phyloP scores from a whole-genome alignment of 2,797 vertebrate genomes.

The Ispidina picta region DNA sequence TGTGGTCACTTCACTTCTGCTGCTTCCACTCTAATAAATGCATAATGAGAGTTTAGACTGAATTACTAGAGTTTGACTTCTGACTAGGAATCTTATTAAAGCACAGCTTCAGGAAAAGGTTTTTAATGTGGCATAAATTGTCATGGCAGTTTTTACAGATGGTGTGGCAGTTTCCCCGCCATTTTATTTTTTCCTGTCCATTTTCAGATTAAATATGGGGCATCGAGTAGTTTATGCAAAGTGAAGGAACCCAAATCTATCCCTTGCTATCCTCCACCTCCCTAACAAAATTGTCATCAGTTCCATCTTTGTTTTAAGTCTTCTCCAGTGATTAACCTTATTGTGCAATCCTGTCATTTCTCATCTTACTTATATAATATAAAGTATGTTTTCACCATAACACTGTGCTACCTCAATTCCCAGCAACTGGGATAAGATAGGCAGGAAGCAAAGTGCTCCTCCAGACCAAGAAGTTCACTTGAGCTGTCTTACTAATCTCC shows the following conservation, averaged over 20 bases:
- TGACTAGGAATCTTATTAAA: constrained; percentile 79
- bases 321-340: not conserved
- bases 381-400: not conserved
- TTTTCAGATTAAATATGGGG: not conserved
- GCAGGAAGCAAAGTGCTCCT: fast-evolving
- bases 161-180: not conserved
- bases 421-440: not conserved
- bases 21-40: constrained; percentile 63
- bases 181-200: not conserved
- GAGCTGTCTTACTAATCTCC: not conserved
- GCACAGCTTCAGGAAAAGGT: constrained; percentile 73
- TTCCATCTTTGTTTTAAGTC: not conserved
- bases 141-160: constrained; percentile 62
- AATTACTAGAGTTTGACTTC: constrained; percentile 72
- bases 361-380: fast-evolving
- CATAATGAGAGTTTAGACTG: constrained; percentile 65
- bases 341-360: not conserved
- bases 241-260: not conserved
- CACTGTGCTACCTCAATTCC: not conserved
- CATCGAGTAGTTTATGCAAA: not conserved
- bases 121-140: constrained; percentile 75
- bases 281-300: fast-evolving
- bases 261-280: not conserved
- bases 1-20: constrained; percentile 45
- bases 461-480: not conserved